Percentiles rank a stretch among this genome's conserved stretches.
Evolutionary conservation across 2,888 invertebrate genomes (phyloP).

Genomic region (Brenthis ino): DNA sequence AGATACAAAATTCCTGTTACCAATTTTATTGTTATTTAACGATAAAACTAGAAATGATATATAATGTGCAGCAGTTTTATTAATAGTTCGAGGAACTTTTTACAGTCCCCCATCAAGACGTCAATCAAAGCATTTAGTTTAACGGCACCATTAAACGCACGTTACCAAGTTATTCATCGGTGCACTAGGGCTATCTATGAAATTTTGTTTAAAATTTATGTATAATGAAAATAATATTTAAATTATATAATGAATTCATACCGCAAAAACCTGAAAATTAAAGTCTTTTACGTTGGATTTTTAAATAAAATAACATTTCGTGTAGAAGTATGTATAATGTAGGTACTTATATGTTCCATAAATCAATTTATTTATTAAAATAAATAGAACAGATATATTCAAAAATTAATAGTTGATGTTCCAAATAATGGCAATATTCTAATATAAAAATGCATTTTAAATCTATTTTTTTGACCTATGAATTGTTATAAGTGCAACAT

Average conservation of each 20-base stretch:
- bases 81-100: slow-evolving; percentile 62
- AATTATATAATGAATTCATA: not conserved
- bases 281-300: too few species aligned
- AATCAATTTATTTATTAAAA: too few species aligned
- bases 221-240: not conserved
- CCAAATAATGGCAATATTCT: too few species aligned
- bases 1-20: too few species aligned
- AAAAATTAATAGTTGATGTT: too few species aligned
- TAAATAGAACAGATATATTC: too few species aligned
- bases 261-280: not conserved
- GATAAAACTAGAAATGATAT: slow-evolving; percentile 20
- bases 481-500: too few species aligned
- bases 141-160: slow-evolving; percentile 56
- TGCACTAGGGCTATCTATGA: slow-evolving; percentile 3
- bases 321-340: too few species aligned
- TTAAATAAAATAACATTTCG: too few species aligned
- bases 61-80: slow-evolving; percentile 42
- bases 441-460: too few species aligned
- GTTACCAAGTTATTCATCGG: slow-evolving; percentile 37
- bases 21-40: slow-evolving; percentile 7
- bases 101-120: slow-evolving; percentile 57
- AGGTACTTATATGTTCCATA: too few species aligned
- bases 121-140: slow-evolving; percentile 66
- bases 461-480: too few species aligned
- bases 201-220: not conserved